Evolutionary conservation across 2,888 invertebrate species (phyloP).

Genomic region (Drosophila multiciliata): DNA sequence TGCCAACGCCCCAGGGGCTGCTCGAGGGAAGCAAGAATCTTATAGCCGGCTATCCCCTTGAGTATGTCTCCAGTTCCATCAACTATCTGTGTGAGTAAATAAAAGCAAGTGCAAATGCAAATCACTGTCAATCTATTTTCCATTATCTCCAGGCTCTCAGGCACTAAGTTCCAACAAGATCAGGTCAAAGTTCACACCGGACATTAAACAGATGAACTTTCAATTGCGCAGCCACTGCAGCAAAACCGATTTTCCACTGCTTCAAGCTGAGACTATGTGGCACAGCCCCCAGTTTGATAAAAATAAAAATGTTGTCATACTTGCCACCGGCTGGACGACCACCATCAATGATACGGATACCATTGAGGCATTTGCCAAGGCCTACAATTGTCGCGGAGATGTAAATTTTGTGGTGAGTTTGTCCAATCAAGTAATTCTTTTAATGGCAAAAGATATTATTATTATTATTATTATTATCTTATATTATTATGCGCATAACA

Average conservation of each 20-base stretch:
- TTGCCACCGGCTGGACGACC: slow-evolving; percentile 84
- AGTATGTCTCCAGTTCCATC: slow-evolving; percentile 76
- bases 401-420: slow-evolving; percentile 83
- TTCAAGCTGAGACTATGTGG: slow-evolving; percentile 81
- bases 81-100: slow-evolving; percentile 80
- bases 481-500: not conserved
- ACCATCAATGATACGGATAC: slow-evolving; percentile 77
- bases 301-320: slow-evolving; percentile 78
- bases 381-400: slow-evolving; percentile 82
- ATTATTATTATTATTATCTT: too few species aligned
- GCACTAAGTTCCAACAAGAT: slow-evolving; percentile 76
- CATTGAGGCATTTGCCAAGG: slow-evolving; percentile 77
- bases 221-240: slow-evolving; percentile 77
- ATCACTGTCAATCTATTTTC: not conserved
- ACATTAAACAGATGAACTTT: slow-evolving; percentile 80
- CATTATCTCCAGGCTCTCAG: slow-evolving; percentile 72
- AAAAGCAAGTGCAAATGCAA: not conserved
- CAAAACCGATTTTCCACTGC: slow-evolving; percentile 76
- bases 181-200: slow-evolving; percentile 75
- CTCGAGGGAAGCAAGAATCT: slow-evolving; percentile 81
- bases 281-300: slow-evolving; percentile 77
- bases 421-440: not conserved
- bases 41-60: slow-evolving; percentile 83
- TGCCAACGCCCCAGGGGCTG: slow-evolving; percentile 75
- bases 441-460: not conserved